phyloP scores from a whole-genome alignment of 1,140 invertebrate species.

The Cydia amplana region DNA sequence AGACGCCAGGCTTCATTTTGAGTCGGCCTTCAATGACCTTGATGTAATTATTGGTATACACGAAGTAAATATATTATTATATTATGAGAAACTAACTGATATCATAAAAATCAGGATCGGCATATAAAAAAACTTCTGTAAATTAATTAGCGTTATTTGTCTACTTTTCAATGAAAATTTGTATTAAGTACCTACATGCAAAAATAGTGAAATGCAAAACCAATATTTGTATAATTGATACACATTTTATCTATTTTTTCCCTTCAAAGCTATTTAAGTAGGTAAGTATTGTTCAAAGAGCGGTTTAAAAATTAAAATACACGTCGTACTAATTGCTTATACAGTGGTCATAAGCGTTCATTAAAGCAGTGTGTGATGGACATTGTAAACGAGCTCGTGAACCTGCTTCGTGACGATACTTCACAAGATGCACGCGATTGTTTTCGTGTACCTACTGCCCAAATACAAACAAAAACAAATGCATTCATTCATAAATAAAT shows the following conservation, averaged over 20 bases:
- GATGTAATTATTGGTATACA: neutral
- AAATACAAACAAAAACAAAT: slow-evolving; percentile 22
- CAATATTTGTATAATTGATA: neutral
- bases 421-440: slow-evolving; percentile 45
- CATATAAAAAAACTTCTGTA: too few relatives aligned
- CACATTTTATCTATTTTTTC: neutral
- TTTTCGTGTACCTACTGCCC: neutral
- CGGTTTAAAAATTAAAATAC: slow-evolving; percentile 34
- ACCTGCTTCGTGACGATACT: slow-evolving; percentile 63
- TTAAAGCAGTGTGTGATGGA: slow-evolving; percentile 64
- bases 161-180: too few relatives aligned
- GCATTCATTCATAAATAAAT: slow-evolving; percentile 11
- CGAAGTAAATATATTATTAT: neutral
- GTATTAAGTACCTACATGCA: too few relatives aligned
- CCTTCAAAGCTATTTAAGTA: too few relatives aligned
- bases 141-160: too few relatives aligned
- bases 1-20: neutral
- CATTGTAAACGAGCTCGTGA: slow-evolving; percentile 64
- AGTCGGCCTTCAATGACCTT: neutral
- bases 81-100: too few relatives aligned
- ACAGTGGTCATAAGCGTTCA: slow-evolving; percentile 53
- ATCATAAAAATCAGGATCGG: too few relatives aligned
- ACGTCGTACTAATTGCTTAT: slow-evolving; percentile 59
- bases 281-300: neutral
- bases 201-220: too few relatives aligned